Base-by-base conservation (phyloP, 2,888 invertebrate species). In the Pheosia tremula region DNA sequence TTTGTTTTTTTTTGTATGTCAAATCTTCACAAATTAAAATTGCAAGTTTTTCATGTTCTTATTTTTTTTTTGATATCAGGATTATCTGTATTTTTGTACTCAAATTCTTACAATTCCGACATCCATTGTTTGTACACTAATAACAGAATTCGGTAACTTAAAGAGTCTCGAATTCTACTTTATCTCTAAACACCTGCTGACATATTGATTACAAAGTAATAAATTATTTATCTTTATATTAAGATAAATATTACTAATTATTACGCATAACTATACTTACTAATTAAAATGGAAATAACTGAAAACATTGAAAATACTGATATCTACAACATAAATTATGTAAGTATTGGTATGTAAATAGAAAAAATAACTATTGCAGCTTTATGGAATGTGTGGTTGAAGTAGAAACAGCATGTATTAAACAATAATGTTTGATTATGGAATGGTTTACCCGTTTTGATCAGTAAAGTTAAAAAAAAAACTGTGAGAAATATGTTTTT, bases 301-400 rank as follows among this genome's bases (percentile, higher is more conserved):
- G 66, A 68, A 68, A 70, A 71, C 73, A 78, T 76, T 61, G 73
- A 74, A 61, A 64, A 63, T 71, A 71, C 60, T 57, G 58, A 64
- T 69, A 70, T 71, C 62, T 74, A 69, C 63, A 75, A 64, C 60
- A 67, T 63, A 66, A 60, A 69, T 24, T 24, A 24, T 24, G 24
- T 24, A 72, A 62, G 76, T 68, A 74, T 69, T 78, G 81, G 77
- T 74, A 77, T 70, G 64, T 76, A 80, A 75, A 76, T 80, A 77
- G 80, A 80, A 78, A 79, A 72, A 73, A 69, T 79, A 83, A 85
- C 90, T 92, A 92, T 93, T 92, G 91, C 91, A 89, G 83, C 77
- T 61, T 76, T 75, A 80, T 84, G 91, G 91, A 91, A 91, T 91
- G 91, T 90, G 83, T 75, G 66, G 74, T 77, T 67, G 57, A 77